phyloP scores from a whole-genome alignment of 2,113 vertebrate species.

The Arothron firmamentum region DNA sequence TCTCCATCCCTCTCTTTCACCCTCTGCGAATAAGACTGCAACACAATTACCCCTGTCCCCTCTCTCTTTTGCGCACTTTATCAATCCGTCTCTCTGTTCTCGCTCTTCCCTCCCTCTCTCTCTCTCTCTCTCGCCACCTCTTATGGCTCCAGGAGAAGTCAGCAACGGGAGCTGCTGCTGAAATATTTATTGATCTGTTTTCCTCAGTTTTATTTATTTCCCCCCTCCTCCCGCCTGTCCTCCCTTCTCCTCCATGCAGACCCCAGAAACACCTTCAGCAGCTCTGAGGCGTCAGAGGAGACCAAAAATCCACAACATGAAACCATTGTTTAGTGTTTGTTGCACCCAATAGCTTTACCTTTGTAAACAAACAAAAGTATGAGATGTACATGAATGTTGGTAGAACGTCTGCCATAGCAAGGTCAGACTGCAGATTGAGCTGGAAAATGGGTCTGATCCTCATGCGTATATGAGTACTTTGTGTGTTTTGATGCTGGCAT shows the following conservation, averaged over 20 bases:
- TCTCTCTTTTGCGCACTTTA: slow-evolving; percentile 24
- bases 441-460: too few relatives aligned
- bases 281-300: slow-evolving; percentile 44
- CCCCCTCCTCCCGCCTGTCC: slow-evolving; percentile 36
- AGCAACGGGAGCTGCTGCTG: slow-evolving; percentile 71
- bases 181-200: slow-evolving; percentile 84
- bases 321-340: slow-evolving; percentile 64
- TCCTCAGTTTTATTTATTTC: slow-evolving; percentile 70
- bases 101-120: not conserved
- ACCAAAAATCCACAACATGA: slow-evolving; percentile 36
- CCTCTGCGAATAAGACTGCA: slow-evolving; percentile 55
- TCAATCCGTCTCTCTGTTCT: slow-evolving; percentile 32
- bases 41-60: slow-evolving; percentile 62
- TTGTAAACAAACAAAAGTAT: slow-evolving; percentile 57
- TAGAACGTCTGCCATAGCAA: too few relatives aligned
- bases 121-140: slow-evolving; percentile 34
- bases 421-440: too few relatives aligned
- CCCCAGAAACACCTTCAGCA: slow-evolving; percentile 49
- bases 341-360: slow-evolving; percentile 49
- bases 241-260: slow-evolving; percentile 23
- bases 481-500: too few relatives aligned
- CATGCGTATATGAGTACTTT: too few relatives aligned
- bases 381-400: too few relatives aligned
- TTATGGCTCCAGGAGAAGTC: slow-evolving; percentile 62
- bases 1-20: slow-evolving; percentile 41